phyloP scores from a whole-genome alignment of 1,140 invertebrate species.

The Orchesella cincta region DNA sequence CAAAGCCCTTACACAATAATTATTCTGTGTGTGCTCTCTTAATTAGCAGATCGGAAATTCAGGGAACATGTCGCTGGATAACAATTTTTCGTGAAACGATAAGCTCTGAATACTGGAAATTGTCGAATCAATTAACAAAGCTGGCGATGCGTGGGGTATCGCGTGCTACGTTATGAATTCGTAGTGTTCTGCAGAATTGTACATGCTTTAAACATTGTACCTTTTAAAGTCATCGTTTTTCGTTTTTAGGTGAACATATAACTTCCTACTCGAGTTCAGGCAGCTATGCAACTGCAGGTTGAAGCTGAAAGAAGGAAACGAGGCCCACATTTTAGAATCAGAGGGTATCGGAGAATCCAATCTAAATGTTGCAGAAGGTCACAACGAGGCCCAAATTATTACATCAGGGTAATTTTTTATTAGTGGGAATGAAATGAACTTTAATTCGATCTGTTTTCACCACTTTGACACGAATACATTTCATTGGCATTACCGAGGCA shows the following conservation, averaged over 20 bases:
- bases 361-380: constrained; percentile 97
- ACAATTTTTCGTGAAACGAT: constrained; percentile 94
- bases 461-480: constrained; percentile 7
- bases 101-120: constrained; percentile 94
- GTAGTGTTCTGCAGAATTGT: constrained; percentile 64
- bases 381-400: constrained; percentile 85
- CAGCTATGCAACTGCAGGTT: constrained; percentile 99
- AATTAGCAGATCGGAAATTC: constrained; percentile 89
- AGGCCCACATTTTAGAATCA: constrained; percentile 93
- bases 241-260: constrained; percentile 79
- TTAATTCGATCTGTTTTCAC: too few species aligned
- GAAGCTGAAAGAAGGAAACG: constrained; percentile 96
- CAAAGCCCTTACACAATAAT: neutral
- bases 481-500: constrained; percentile 66
- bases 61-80: constrained; percentile 96
- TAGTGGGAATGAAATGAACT: neutral
- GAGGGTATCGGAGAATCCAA: constrained; percentile 92
- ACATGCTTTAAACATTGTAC: constrained; percentile 5
- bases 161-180: constrained; percentile 96
- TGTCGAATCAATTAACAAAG: constrained; percentile 96
- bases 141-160: constrained; percentile 96
- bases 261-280: constrained; percentile 87
- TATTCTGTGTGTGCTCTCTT: constrained; percentile 32
- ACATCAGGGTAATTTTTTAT: constrained; percentile 73
- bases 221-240: neutral